Conservation (phyloP, 2,888 invertebrate genomes). For the Amiota minor region DNA sequence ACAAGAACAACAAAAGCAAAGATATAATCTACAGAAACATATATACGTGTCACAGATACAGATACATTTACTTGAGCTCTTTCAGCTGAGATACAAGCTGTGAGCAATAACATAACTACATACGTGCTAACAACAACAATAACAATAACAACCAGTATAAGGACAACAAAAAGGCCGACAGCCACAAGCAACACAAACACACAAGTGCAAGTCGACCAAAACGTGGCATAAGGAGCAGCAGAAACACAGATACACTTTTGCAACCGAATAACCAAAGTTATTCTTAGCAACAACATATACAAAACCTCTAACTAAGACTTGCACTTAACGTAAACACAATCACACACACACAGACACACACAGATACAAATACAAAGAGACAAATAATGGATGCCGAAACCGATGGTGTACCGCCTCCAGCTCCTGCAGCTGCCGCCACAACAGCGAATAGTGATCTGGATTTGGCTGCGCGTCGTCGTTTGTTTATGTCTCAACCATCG, state of each 20-base stretch:
- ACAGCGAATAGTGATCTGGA: conserved; percentile 72
- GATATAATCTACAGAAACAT: neutral
- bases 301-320: neutral
- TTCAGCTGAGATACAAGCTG: neutral
- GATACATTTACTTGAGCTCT: conserved; percentile 13
- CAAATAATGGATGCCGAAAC: conserved; percentile 71
- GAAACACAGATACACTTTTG: conserved; percentile 6
- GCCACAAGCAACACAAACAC: neutral
- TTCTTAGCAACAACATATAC: neutral
- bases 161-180: conserved; percentile 11
- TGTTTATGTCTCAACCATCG: conserved; percentile 79
- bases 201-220: neutral
- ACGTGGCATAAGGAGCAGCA: neutral
- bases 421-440: conserved; percentile 55
- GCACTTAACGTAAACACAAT: neutral
- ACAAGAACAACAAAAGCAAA: neutral
- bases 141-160: neutral
- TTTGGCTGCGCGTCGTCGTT: conserved; percentile 75
- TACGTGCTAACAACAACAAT: conserved; percentile 11
- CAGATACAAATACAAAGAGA: conserved; percentile 7
- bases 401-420: conserved; percentile 71
- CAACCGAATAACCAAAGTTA: neutral
- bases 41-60: conserved; percentile 17
- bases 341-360: conserved; percentile 7
- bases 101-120: too few species aligned